Percentiles rank a stretch among this genome's conserved stretches.
Evolutionary conservation across 2,888 invertebrate genomes (phyloP).

Genomic region (Netelia virgata): DNA sequence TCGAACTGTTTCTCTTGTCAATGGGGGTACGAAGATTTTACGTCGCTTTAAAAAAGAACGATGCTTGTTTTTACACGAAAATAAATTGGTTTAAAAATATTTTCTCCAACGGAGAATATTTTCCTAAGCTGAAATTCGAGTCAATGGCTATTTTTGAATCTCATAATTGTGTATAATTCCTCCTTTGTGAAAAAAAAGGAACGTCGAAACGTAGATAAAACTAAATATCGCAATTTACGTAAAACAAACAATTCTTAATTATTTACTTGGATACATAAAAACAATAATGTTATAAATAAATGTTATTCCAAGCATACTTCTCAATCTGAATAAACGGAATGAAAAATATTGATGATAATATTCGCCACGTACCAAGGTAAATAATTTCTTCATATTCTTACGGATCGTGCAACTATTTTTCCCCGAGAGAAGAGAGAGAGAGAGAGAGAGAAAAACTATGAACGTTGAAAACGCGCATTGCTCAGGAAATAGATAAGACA

Average conservation of each 20-base stretch:
- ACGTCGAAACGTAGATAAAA: conserved; percentile 11
- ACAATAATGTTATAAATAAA: too few species aligned
- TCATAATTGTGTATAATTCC: not conserved
- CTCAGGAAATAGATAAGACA: conserved; percentile 25
- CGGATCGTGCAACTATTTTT: too few species aligned
- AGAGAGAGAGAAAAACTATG: not conserved
- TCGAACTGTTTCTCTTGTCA: conserved; percentile 38
- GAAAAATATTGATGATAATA: too few species aligned
- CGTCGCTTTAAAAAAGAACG: conserved; percentile 16
- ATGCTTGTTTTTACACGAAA: not conserved
- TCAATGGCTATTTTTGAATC: not conserved
- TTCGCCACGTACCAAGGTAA: too few species aligned
- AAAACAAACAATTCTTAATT: too few species aligned
- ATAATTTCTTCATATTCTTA: too few species aligned
- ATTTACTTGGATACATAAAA: too few species aligned
- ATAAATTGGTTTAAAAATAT: conserved; percentile 6
- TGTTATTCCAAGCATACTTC: too few species aligned
- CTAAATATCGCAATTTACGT: too few species aligned
- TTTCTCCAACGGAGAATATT: not conserved
- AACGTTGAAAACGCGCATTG: not conserved
- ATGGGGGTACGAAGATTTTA: conserved; percentile 34
- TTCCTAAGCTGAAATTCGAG: not conserved
- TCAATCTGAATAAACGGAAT: too few species aligned
- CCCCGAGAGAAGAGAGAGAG: too few species aligned
- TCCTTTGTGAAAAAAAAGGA: not conserved